Evolutionary conservation across 2,113 vertebrate genomes (phyloP).

Genomic region (Oryzias javanicus): DNA sequence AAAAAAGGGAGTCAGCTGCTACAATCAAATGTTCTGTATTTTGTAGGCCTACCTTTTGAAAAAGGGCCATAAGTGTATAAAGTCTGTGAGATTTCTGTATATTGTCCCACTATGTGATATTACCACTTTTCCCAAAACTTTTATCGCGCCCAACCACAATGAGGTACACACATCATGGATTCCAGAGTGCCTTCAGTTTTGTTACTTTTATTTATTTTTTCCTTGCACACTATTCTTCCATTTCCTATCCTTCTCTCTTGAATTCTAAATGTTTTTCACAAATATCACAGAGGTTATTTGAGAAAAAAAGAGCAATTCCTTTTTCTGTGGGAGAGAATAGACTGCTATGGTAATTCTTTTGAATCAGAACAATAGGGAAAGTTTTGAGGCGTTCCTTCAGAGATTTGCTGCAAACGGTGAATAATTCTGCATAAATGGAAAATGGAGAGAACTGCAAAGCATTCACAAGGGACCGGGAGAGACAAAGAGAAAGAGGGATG

Average conservation of each 20-base stretch:
- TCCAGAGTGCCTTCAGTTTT: slow-evolving; percentile 23
- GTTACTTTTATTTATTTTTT: slow-evolving; percentile 1
- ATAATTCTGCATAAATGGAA: slow-evolving; percentile 69
- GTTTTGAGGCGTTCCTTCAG: slow-evolving; percentile 53
- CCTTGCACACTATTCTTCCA: not conserved
- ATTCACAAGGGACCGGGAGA: slow-evolving; percentile 36
- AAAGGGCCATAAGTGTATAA: too few species aligned
- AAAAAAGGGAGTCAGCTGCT: too few species aligned
- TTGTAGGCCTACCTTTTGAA: too few species aligned
- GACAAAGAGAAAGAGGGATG: slow-evolving; percentile 13
- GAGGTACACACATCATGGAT: slow-evolving; percentile 11
- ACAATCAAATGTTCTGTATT: too few species aligned
- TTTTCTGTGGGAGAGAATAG: slow-evolving; percentile 38
- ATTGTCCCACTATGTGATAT: slow-evolving; percentile 12
- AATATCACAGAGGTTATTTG: slow-evolving; percentile 45
- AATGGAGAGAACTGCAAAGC: slow-evolving; percentile 46
- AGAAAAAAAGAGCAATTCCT: slow-evolving; percentile 13
- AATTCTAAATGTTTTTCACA: slow-evolving; percentile 38
- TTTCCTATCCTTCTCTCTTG: slow-evolving; percentile 20
- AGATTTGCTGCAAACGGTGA: slow-evolving; percentile 61
- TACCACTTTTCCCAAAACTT: slow-evolving; percentile 35
- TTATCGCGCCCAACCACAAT: not conserved
- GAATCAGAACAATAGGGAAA: slow-evolving; percentile 58
- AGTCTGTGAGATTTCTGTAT: slow-evolving; percentile 5
- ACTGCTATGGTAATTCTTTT: slow-evolving; percentile 61